A percentile compares a stretch with the other conserved stretches of the same genome.
These are phyloP conservation scores for Atherix ibis DNA, from an alignment of 2,888 invertebrate species.

Conservation along the genomic window DNA sequence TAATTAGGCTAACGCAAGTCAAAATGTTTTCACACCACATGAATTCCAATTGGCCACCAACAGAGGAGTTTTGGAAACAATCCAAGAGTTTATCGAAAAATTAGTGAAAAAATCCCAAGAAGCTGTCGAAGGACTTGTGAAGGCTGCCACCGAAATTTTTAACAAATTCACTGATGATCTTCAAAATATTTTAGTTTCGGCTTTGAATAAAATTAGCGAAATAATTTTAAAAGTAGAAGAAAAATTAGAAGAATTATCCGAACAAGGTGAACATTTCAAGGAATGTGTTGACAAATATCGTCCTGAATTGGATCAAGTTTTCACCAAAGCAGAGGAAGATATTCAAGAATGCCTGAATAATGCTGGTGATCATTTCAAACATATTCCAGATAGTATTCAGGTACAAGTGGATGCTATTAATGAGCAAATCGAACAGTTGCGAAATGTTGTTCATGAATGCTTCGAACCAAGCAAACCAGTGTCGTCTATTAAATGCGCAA, in stretches of 20 bases:
- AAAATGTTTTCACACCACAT: no score
- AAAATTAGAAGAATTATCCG: not conserved
- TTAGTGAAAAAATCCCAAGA: no score
- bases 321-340: not conserved
- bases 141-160: no score
- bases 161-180: no score
- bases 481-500: not conserved
- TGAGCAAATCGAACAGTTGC: not conserved
- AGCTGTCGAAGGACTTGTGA: no score
- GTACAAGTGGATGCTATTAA: constrained; percentile 3
- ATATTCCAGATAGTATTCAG: constrained; percentile 3
- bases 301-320: constrained; percentile 1
- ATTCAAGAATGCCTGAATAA: constrained; percentile 1
- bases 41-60: no score
- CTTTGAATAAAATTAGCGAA: not conserved
- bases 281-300: constrained; percentile 5
- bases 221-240: not conserved
- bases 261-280: not conserved
- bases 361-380: constrained; percentile 1
- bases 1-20: no score
- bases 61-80: no score
- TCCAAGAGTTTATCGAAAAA: no score
- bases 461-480: constrained; percentile 2
- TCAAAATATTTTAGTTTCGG: no score
- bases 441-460: constrained; percentile 2